phyloP scores from a whole-genome alignment of 2,113 vertebrate species.

The Empidonax alnorum region DNA sequence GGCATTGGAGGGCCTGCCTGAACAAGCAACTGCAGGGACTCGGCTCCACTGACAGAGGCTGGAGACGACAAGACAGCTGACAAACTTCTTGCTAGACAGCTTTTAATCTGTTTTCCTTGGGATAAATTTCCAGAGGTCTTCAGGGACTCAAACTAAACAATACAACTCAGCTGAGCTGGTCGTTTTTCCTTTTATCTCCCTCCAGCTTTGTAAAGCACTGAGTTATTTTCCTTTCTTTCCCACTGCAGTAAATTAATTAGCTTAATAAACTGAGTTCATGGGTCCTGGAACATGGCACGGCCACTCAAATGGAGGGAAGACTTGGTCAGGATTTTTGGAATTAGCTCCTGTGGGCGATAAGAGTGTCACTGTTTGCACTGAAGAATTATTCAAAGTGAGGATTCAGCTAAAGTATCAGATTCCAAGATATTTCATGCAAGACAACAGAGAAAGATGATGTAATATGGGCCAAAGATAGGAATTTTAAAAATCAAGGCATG shows the following conservation, averaged over 20 bases:
- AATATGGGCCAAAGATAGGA: background rate
- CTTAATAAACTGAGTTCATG: background rate
- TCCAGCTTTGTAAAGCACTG: background rate
- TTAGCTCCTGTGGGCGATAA: background rate
- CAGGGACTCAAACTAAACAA: slow-evolving; percentile 35
- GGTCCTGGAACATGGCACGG: background rate
- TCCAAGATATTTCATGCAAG: background rate
- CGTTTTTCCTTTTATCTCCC: slow-evolving; percentile 22
- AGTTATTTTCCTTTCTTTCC: background rate
- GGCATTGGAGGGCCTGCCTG: background rate
- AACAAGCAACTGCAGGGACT: background rate
- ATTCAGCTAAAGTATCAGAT: background rate
- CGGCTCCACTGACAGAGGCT: background rate
- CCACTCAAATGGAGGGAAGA: background rate
- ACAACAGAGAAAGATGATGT: background rate
- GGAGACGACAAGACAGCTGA: background rate
- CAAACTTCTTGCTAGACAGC: background rate
- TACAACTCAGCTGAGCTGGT: background rate
- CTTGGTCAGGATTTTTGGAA: background rate
- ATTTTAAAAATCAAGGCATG: slow-evolving; percentile 2
- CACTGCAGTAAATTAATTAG: background rate
- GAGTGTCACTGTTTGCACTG: background rate
- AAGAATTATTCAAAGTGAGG: background rate
- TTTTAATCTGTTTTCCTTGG: background rate
- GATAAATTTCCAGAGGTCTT: background rate